These are phyloP conservation scores for Poecilia picta DNA, from an alignment of 2,797 vertebrate genomes.

Conservation along the genomic window DNA sequence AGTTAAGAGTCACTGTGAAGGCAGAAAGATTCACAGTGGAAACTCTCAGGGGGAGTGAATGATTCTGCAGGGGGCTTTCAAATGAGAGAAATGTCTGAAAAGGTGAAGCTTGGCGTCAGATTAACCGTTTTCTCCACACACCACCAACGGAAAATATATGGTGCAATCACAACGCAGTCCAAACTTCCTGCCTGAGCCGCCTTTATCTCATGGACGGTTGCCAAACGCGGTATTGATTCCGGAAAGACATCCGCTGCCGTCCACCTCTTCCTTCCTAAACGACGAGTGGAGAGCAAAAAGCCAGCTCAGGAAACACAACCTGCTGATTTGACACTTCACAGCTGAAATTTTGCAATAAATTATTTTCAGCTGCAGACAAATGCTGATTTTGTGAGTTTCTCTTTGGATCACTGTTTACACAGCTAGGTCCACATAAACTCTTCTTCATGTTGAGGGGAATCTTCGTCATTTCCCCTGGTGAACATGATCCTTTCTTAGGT, in stretches of 20 bases:
- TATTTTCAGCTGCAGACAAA: conserved; percentile 2
- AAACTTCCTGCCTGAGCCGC: conserved; percentile 42
- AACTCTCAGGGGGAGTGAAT: neutral
- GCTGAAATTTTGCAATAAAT: conserved; percentile 11
- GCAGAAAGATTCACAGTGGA: neutral
- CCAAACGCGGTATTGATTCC: conserved; percentile 35
- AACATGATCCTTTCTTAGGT: neutral
- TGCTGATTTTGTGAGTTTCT: conserved; percentile 1
- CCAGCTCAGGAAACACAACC: conserved; percentile 18
- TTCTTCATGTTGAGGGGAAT: conserved; percentile 4
- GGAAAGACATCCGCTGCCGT: conserved; percentile 12
- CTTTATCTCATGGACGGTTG: conserved; percentile 40
- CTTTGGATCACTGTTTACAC: neutral
- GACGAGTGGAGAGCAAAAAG: neutral
- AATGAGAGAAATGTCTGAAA: neutral
- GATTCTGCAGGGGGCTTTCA: neutral
- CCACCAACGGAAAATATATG: conserved; percentile 13
- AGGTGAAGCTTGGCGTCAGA: neutral
- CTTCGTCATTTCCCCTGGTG: neutral
- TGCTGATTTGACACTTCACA: conserved; percentile 28
- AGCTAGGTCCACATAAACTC: neutral
- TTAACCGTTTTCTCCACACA: conserved; percentile 7
- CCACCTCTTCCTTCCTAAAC: conserved; percentile 24
- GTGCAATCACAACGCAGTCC: conserved; percentile 30
- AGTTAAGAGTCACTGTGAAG: neutral